Base-by-base conservation (phyloP, 1,140 invertebrate species). In the Bombus terrestris region DNA sequence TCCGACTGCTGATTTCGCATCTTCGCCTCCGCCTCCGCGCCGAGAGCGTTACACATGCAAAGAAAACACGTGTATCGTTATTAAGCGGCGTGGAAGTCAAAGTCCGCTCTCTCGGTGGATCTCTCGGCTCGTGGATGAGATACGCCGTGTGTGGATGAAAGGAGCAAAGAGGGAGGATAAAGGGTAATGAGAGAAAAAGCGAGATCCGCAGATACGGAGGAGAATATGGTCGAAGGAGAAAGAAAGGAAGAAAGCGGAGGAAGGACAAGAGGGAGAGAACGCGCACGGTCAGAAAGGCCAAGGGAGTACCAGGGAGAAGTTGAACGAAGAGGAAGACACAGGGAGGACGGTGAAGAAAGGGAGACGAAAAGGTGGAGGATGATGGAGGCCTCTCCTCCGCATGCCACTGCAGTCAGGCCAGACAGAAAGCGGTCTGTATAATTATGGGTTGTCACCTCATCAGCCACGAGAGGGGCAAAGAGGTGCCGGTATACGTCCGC, bases 391-490 rank as follows among this genome's bases (percentile, higher is more conserved):
- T 91, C 82, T 91, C 92, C 92, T 92, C 93, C 88, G 93, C 94
- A 95, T 95, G 94, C 95, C 94, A 94, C 94, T 94, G 94, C 93
- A 93, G 94, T 94, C 93, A 93, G 92, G 81, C 89, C 94, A 94
- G 94, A 94, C 94, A 94, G 93, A 95, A 95, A 95, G 94, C 93
- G 93, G 93, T 93, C 93, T 93, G 92, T 95, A 95, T 95, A 95
- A 95, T 95, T 95, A 94, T 94, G 93, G 95, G 95, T 95, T 95
- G 95, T 95, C 95, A 95, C 95, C 94, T 95, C 95, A 95, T 95
- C 94, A 95, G 93, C 92, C 92, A 87, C 90, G 87, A 90, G 87
- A 89, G 90, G 91, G 89, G 81, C 82, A 86, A 86, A 79, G 87
- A 85, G 90, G 77, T 79, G 86, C 84, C 79, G 79, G 79, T 43